Conservation (phyloP, 2,113 vertebrate genomes). For the Melospiza melodia region DNA sequence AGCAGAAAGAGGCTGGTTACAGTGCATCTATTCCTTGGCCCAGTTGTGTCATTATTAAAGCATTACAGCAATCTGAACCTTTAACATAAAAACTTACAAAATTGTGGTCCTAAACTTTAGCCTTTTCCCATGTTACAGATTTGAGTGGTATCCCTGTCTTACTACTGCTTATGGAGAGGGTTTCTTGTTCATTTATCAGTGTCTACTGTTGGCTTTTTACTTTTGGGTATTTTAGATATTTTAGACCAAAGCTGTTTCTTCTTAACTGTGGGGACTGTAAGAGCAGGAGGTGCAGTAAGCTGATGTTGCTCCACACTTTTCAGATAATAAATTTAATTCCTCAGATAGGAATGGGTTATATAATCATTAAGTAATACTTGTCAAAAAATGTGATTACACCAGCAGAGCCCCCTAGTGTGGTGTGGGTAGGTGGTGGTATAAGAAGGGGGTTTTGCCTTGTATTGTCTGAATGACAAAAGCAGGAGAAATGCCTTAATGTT, state of each 20-base stretch:
- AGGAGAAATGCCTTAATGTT: not conserved
- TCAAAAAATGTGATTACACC: not conserved
- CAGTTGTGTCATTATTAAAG: not conserved
- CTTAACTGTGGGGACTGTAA: not conserved
- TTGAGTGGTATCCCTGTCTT: not conserved
- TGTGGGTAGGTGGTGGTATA: not conserved
- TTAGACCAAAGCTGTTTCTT: not conserved
- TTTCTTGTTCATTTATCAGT: not conserved
- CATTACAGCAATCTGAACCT: constrained; percentile 32
- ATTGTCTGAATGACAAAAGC: not conserved
- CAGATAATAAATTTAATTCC: not conserved
- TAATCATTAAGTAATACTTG: not conserved
- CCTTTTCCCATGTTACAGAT: not conserved
- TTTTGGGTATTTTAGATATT: not conserved
- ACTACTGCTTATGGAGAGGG: not conserved
- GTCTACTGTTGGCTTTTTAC: not conserved
- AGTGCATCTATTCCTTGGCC: not conserved
- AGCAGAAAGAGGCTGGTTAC: not conserved
- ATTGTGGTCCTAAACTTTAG: not conserved
- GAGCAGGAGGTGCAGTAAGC: not conserved
- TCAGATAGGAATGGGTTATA: not conserved
- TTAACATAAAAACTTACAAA: constrained; percentile 42
- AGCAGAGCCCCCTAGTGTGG: not conserved
- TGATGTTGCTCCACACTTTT: not conserved
- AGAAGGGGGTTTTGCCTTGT: not conserved